Conservation (phyloP, 37 sponge, comb jelly and placozoan species). For the Halisarca cf. caerulea region DNA sequence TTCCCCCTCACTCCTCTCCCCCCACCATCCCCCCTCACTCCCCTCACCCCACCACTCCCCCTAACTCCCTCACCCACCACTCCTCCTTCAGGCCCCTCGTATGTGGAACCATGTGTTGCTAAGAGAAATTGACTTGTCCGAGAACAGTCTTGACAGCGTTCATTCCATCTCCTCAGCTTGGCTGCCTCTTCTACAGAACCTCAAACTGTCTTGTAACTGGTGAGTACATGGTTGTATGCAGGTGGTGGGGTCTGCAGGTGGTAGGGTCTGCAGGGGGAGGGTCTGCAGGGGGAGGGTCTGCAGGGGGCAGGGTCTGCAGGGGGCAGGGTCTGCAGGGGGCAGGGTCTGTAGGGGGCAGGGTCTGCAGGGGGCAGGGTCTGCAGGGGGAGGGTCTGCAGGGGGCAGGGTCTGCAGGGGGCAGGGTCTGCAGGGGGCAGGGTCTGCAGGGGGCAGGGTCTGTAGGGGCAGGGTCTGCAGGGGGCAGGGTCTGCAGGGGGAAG, state of each 20-base stretch:
- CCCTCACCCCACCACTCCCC: background rate
- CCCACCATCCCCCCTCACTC: background rate
- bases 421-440: too few relatives aligned
- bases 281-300: background rate
- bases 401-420: too few relatives aligned
- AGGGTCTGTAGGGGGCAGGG: too few relatives aligned
- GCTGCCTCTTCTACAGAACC: conserved; percentile 70
- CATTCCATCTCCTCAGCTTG: conserved; percentile 44
- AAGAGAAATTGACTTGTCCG: conserved; percentile 55
- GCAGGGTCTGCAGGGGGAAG: too few relatives aligned
- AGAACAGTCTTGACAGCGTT: conserved; percentile 55
- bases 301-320: too few relatives aligned
- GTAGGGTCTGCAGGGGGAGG: background rate
- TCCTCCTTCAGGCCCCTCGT: conserved; percentile 24
- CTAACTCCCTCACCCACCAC: background rate
- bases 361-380: too few relatives aligned
- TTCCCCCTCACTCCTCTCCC: background rate
- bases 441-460: too few relatives aligned
- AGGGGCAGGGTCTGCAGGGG: too few relatives aligned
- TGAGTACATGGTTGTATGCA: conserved; percentile 21
- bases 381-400: too few relatives aligned
- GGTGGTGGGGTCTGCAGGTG: background rate
- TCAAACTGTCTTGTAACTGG: conserved; percentile 68
- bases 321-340: too few relatives aligned
- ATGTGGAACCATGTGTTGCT: conserved; percentile 53